phyloP scores from a whole-genome alignment of 2,797 vertebrate genomes.

The Schizothorax lantsangensis region DNA sequence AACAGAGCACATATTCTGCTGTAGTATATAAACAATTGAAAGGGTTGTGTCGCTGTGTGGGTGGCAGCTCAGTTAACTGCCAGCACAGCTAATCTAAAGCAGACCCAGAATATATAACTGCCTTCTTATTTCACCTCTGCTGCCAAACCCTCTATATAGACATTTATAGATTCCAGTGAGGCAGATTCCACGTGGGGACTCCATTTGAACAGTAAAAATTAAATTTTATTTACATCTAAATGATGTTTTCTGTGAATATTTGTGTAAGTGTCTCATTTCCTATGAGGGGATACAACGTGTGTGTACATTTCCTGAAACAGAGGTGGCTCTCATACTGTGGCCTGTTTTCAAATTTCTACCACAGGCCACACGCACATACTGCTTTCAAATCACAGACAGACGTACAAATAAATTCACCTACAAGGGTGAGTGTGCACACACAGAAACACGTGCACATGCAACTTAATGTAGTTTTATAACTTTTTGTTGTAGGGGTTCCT shows the following conservation, averaged over 20 bases:
- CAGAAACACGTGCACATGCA: constrained; percentile 12
- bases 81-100: constrained; percentile 49
- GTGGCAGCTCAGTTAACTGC: constrained; percentile 50
- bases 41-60: constrained; percentile 1
- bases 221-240: not conserved
- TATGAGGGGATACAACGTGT: constrained; percentile 13
- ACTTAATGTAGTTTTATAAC: constrained; percentile 2
- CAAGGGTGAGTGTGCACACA: not conserved
- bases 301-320: constrained; percentile 39
- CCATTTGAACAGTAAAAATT: not conserved
- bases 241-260: not conserved
- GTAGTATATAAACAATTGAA: not conserved
- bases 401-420: not conserved
- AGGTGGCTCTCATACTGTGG: constrained; percentile 42
- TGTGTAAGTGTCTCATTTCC: constrained; percentile 36
- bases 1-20: not conserved
- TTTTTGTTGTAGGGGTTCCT: not conserved
- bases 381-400: constrained; percentile 15
- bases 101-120: constrained; percentile 30
- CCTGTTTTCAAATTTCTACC: constrained; percentile 31
- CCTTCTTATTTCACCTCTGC: constrained; percentile 5
- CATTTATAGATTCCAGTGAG: constrained; percentile 17
- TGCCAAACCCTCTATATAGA: constrained; percentile 29
- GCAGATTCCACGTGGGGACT: not conserved
- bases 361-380: constrained; percentile 39